Percentiles rank a stretch among this genome's conserved stretches.
phyloP scores from a whole-genome alignment of 1,140 invertebrate species.

The Drosophila triauraria region DNA sequence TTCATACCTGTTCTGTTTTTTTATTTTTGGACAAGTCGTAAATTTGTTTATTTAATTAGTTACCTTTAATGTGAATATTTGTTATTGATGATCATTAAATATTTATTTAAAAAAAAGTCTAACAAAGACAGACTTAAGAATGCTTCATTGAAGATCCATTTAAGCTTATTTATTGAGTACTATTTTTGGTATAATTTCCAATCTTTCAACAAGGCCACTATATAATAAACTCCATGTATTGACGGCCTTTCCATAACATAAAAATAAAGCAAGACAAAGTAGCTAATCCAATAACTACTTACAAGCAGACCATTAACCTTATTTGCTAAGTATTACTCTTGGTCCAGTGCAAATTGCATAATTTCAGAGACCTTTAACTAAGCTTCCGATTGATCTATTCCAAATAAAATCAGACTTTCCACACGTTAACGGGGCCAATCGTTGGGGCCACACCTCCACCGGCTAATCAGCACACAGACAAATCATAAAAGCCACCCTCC shows the following conservation, averaged over 20 bases:
- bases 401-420: slow-evolving; percentile 18
- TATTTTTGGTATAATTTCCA: background rate
- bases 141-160: background rate
- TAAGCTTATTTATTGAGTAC: no score
- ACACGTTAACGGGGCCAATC: slow-evolving; percentile 67
- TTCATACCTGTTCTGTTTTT: no score
- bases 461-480: slow-evolving; percentile 74
- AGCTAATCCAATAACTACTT: background rate
- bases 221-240: no score
- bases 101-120: background rate
- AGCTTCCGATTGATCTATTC: slow-evolving; percentile 18
- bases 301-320: slow-evolving; percentile 1
- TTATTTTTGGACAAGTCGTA: no score
- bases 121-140: background rate
- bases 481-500: slow-evolving; percentile 66
- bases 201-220: background rate
- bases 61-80: background rate
- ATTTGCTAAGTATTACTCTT: background rate
- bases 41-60: background rate
- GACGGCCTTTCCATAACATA: no score
- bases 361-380: slow-evolving; percentile 12
- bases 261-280: background rate
- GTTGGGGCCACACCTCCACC: slow-evolving; percentile 62
- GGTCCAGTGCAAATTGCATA: slow-evolving; percentile 2
- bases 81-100: background rate